Conservation (phyloP, 1,140 invertebrate genomes). For the Stegodyphus mimosarum region DNA sequence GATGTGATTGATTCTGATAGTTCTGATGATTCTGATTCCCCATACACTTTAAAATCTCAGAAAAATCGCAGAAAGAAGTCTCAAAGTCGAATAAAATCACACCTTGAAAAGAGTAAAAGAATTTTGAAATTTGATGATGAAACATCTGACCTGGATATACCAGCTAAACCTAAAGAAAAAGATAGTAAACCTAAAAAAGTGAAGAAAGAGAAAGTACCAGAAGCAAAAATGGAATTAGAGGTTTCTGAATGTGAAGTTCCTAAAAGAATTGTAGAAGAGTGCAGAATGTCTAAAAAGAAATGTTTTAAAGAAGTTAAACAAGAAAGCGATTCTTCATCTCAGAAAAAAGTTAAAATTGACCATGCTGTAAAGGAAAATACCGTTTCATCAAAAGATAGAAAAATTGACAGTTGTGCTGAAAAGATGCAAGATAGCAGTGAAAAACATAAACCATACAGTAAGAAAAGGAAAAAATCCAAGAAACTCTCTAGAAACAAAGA, state of each 20-base stretch:
- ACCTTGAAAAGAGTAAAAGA: slow-evolving; percentile 45
- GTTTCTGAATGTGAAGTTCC: slow-evolving; percentile 29
- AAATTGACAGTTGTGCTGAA: slow-evolving; percentile 28
- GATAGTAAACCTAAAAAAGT: slow-evolving; percentile 64
- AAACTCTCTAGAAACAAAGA: slow-evolving; percentile 59
- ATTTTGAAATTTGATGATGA: slow-evolving; percentile 57
- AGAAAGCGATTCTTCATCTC: slow-evolving; percentile 15
- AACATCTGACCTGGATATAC: slow-evolving; percentile 46
- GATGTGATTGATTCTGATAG: slow-evolving; percentile 66
- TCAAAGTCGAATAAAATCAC: slow-evolving; percentile 22
- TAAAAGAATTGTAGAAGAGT: slow-evolving; percentile 27
- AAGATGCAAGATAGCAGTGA: slow-evolving; percentile 56
- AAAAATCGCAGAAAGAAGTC: slow-evolving; percentile 77
- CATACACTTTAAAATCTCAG: slow-evolving; percentile 77
- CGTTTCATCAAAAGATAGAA: slow-evolving; percentile 40
- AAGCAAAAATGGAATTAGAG: slow-evolving; percentile 40
- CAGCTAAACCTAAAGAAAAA: slow-evolving; percentile 60
- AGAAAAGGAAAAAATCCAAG: slow-evolving; percentile 60
- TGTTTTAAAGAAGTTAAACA: slow-evolving; percentile 13
- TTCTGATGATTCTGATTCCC: slow-evolving; percentile 63
- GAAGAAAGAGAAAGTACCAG: slow-evolving; percentile 54
- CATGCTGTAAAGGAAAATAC: slow-evolving; percentile 19
- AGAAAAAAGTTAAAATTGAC: slow-evolving; percentile 51
- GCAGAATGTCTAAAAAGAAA: slow-evolving; percentile 50
- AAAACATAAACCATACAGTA: slow-evolving; percentile 42